Percentiles rank a stretch among this genome's conserved stretches.
Conservation (phyloP, 2,888 invertebrate species). For the Griposia aprilina region DNA sequence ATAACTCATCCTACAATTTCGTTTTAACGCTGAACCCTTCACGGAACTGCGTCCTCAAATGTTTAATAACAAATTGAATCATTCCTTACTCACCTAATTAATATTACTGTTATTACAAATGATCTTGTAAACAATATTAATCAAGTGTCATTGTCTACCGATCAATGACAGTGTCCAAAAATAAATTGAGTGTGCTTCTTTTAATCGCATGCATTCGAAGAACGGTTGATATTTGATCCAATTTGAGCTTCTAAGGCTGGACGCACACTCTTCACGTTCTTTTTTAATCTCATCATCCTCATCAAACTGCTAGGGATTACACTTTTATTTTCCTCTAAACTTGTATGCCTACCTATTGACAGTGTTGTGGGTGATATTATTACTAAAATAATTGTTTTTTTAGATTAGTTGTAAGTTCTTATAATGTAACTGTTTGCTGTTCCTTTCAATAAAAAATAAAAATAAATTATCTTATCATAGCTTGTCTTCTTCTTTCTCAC, state of each 20-base stretch:
- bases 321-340: too few species aligned
- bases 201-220: slow-evolving; percentile 10
- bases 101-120: slow-evolving; percentile 7
- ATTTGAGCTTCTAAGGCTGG: slow-evolving; percentile 11
- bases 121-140: slow-evolving; percentile 46
- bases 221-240: slow-evolving; percentile 18
- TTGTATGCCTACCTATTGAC: too few species aligned
- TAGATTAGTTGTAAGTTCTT: too few species aligned
- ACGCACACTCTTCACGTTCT: not conserved
- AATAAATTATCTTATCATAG: too few species aligned
- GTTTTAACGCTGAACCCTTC: slow-evolving; percentile 15
- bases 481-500: too few species aligned
- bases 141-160: slow-evolving; percentile 31
- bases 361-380: too few species aligned
- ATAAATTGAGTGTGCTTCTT: slow-evolving; percentile 21
- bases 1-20: not conserved
- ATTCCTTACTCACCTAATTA: slow-evolving; percentile 8
- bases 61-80: slow-evolving; percentile 34
- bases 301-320: too few species aligned
- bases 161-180: slow-evolving; percentile 25
- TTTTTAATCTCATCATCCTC: not conserved
- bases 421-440: too few species aligned
- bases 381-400: too few species aligned
- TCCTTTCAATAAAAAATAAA: too few species aligned
- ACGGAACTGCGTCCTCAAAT: not conserved